Evolutionary conservation across 2,888 invertebrate species (phyloP).

Genomic region (Nycteola revayana): DNA sequence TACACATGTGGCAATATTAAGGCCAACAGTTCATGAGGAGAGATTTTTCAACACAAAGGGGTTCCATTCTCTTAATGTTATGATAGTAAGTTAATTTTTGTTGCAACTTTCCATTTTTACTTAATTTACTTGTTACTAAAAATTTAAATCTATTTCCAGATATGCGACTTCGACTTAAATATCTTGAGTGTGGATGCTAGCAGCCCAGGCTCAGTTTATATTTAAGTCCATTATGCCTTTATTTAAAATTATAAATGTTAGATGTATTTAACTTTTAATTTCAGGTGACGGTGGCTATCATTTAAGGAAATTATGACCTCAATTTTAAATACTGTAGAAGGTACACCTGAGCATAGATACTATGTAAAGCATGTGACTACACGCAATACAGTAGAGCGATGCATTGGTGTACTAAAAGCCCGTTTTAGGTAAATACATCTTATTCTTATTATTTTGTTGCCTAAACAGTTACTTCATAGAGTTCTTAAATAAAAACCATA

Average conservation of each 20-base stretch:
- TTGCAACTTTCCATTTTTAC: too few relatives aligned
- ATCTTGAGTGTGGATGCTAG: slow-evolving; percentile 8
- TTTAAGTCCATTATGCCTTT: too few relatives aligned
- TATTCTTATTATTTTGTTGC: neutral
- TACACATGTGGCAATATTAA: slow-evolving; percentile 8
- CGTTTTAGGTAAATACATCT: slow-evolving; percentile 11
- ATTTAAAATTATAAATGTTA: too few relatives aligned
- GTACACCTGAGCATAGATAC: too few relatives aligned
- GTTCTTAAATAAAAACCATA: too few relatives aligned
- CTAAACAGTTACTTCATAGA: too few relatives aligned
- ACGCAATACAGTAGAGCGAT: slow-evolving; percentile 8
- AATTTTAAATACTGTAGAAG: too few relatives aligned
- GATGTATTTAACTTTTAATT: too few relatives aligned
- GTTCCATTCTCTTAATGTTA: slow-evolving; percentile 3
- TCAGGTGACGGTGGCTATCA: slow-evolving; percentile 10
- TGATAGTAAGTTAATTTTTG: too few relatives aligned
- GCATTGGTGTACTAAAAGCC: slow-evolving; percentile 9
- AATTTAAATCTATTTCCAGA: too few relatives aligned
- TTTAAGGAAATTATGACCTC: slow-evolving; percentile 10
- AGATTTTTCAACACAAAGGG: slow-evolving; percentile 6
- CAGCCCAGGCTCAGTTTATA: slow-evolving; percentile 14
- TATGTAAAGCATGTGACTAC: slow-evolving; percentile 7
- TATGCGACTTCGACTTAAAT: slow-evolving; percentile 1
- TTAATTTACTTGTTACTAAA: too few relatives aligned
- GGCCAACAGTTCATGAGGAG: slow-evolving; percentile 4